Conservation (phyloP, 2,797 vertebrate species). For the Dipus sagitta region DNA sequence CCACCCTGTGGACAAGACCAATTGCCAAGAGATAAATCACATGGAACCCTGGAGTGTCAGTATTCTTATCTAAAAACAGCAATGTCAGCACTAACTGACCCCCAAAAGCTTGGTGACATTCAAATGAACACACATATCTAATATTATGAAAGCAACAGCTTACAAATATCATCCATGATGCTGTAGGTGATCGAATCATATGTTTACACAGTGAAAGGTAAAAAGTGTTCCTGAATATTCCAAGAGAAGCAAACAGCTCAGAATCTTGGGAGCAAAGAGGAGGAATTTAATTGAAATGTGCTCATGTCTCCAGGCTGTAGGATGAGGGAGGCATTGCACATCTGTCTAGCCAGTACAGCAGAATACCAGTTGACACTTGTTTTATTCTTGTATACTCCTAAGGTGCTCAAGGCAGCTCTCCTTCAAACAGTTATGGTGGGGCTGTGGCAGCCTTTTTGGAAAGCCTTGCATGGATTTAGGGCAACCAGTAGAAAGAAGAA, state of each 20-base stretch:
- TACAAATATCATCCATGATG: background rate
- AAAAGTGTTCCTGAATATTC: constrained; percentile 8
- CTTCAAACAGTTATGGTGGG: background rate
- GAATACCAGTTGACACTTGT: background rate
- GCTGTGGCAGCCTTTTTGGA: background rate
- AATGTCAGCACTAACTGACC: background rate
- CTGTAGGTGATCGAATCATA: background rate
- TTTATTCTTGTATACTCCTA: background rate
- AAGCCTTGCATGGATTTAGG: background rate
- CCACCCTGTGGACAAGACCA: too few relatives aligned
- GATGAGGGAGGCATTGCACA: background rate
- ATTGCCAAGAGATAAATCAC: background rate
- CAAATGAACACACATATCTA: background rate
- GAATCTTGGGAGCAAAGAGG: background rate
- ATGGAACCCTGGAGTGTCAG: background rate
- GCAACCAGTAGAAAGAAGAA: background rate
- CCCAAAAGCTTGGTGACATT: background rate
- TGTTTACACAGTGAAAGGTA: background rate
- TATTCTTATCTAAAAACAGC: background rate
- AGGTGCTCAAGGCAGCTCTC: background rate
- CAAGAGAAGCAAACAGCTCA: background rate
- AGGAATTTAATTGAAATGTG: background rate
- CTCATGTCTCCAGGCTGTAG: background rate
- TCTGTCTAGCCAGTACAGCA: background rate
- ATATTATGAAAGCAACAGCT: background rate